Percentiles rank a stretch among this genome's conserved stretches.
phyloP scores from a whole-genome alignment of 2,888 invertebrate genomes.

The Tillus elongatus region DNA sequence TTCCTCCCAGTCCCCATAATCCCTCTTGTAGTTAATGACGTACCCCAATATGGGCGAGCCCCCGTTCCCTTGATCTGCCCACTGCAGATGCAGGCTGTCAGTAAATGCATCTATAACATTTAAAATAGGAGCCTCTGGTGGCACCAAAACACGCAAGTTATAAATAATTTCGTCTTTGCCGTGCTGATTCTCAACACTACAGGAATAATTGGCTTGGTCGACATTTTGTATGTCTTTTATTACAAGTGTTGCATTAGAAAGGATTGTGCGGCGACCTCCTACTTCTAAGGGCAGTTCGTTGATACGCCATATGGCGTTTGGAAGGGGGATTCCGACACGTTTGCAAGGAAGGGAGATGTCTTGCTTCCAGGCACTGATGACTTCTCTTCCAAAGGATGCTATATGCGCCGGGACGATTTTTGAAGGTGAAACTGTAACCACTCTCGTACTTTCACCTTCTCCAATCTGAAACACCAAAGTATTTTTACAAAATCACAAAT shows the following conservation, averaged over 20 bases:
- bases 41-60: slow-evolving; percentile 76
- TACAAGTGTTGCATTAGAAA: slow-evolving; percentile 62
- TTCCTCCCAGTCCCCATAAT: slow-evolving; percentile 88
- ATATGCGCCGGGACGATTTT: slow-evolving; percentile 79
- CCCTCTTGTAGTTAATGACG: slow-evolving; percentile 81
- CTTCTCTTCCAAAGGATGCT: slow-evolving; percentile 74
- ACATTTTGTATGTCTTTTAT: slow-evolving; percentile 69
- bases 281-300: slow-evolving; percentile 67
- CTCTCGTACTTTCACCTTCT: slow-evolving; percentile 72
- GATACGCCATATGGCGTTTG: slow-evolving; percentile 69
- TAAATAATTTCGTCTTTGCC: slow-evolving; percentile 78
- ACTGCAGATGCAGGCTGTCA: slow-evolving; percentile 72
- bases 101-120: slow-evolving; percentile 74
- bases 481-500: not conserved
- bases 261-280: slow-evolving; percentile 56
- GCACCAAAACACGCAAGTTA: slow-evolving; percentile 64
- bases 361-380: slow-evolving; percentile 80
- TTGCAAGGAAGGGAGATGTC: slow-evolving; percentile 74
- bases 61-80: slow-evolving; percentile 69
- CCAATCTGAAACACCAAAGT: slow-evolving; percentile 46
- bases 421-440: slow-evolving; percentile 65
- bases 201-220: slow-evolving; percentile 87
- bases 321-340: slow-evolving; percentile 73
- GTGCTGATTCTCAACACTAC: slow-evolving; percentile 73
- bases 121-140: slow-evolving; percentile 76